Conservation (phyloP, 2,888 invertebrate species). For the Sacculina carcini region DNA sequence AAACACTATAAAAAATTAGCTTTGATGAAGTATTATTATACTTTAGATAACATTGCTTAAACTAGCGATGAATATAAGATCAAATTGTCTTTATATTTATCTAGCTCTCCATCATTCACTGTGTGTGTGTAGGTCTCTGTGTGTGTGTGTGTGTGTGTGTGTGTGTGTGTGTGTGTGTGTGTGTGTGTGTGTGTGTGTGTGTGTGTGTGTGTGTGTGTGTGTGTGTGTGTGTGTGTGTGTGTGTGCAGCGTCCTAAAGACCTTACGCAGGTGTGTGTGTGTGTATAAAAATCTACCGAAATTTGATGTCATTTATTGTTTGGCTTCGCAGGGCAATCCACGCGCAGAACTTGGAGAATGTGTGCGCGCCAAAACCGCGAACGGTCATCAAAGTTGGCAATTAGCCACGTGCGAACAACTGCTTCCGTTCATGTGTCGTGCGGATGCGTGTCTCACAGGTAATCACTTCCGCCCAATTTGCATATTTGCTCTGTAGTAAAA, state of each 20-base stretch:
- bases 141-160: neutral
- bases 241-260: too few species aligned
- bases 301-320: too few species aligned
- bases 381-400: constrained; percentile 65
- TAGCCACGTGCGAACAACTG: constrained; percentile 77
- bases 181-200: neutral
- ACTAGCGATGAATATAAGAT: too few species aligned
- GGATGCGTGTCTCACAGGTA: constrained; percentile 61
- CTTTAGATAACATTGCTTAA: neutral
- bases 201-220: neutral
- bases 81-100: neutral
- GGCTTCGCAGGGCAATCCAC: constrained; percentile 22
- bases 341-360: constrained; percentile 50
- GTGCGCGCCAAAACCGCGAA: constrained; percentile 31
- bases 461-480: constrained; percentile 14
- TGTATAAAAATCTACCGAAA: too few species aligned
- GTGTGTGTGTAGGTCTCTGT: neutral
- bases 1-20: too few species aligned
- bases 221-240: too few species aligned
- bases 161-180: neutral
- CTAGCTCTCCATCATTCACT: neutral
- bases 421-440: constrained; percentile 82
- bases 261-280: too few species aligned
- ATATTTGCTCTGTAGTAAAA: too few species aligned
- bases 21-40: too few species aligned